Conservation (phyloP, 2,797 vertebrate species). For the Myiotriccus ornatus region DNA sequence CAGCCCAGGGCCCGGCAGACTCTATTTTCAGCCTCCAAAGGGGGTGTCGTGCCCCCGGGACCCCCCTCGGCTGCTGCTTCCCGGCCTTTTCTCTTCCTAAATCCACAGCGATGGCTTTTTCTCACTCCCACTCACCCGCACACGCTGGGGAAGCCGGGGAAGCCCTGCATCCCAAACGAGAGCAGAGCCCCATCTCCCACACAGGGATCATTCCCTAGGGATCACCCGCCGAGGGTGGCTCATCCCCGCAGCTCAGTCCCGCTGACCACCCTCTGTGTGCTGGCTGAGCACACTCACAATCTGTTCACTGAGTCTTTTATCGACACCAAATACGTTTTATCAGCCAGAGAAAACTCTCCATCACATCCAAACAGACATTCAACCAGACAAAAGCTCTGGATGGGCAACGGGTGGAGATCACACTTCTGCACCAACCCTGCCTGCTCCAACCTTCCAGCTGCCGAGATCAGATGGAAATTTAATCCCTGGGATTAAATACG, state of each 20-base stretch:
- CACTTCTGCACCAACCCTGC: background rate
- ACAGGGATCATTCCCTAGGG: rapidly evolving
- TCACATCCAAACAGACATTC: rapidly evolving
- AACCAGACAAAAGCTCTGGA: rapidly evolving
- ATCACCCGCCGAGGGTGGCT: rapidly evolving
- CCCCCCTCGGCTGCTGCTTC: background rate
- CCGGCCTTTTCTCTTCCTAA: background rate
- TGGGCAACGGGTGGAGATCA: rapidly evolving
- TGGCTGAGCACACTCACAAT: rapidly evolving
- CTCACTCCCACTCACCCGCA: background rate
- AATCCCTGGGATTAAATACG: background rate
- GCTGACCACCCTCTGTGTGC: rapidly evolving
- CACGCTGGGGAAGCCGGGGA: background rate
- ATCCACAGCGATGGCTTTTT: background rate
- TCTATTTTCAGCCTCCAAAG: slow-evolving; percentile 30
- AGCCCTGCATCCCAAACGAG: background rate
- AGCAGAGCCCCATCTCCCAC: rapidly evolving
- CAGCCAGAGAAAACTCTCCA: background rate
- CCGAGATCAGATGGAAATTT: background rate
- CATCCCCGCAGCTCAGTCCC: background rate
- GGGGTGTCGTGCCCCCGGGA: background rate
- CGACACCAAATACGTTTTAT: rapidly evolving
- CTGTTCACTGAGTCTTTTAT: background rate
- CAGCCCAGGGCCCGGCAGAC: background rate
- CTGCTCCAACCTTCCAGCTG: rapidly evolving